phyloP scores from a whole-genome alignment of 2,113 vertebrate genomes.

The Podocnemis expansa region DNA sequence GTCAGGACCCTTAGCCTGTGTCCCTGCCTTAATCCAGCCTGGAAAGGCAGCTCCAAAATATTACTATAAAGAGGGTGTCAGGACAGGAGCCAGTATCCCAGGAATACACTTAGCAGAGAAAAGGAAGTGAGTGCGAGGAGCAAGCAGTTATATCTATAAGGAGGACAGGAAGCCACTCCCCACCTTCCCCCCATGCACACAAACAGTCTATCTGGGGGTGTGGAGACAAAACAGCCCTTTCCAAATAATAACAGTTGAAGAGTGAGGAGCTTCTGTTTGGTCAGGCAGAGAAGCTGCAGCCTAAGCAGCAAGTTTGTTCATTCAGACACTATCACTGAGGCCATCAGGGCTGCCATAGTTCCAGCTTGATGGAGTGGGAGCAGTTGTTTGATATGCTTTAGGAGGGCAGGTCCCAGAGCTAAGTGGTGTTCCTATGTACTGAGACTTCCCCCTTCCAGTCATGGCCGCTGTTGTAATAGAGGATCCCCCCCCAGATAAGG shows the following conservation, averaged over 20 bases:
- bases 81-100: background rate
- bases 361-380: background rate
- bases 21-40: too few species aligned
- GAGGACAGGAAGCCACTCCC: background rate
- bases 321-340: background rate
- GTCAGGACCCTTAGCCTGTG: too few species aligned
- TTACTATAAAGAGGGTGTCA: background rate
- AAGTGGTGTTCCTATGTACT: background rate
- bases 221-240: background rate
- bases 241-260: background rate
- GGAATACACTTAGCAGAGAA: background rate
- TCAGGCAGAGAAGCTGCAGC: background rate
- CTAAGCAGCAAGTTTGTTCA: background rate
- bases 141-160: background rate
- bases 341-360: background rate
- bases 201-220: background rate
- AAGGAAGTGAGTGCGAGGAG: background rate
- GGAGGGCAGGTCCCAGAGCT: background rate
- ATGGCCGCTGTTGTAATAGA: background rate
- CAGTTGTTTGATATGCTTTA: accelerated
- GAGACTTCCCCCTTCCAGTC: background rate
- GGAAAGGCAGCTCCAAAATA: background rate
- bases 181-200: background rate
- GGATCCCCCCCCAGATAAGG: background rate
- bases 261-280: background rate